Evolutionary conservation across 2,888 invertebrate genomes (phyloP).

Genomic region (Phania funesta): DNA sequence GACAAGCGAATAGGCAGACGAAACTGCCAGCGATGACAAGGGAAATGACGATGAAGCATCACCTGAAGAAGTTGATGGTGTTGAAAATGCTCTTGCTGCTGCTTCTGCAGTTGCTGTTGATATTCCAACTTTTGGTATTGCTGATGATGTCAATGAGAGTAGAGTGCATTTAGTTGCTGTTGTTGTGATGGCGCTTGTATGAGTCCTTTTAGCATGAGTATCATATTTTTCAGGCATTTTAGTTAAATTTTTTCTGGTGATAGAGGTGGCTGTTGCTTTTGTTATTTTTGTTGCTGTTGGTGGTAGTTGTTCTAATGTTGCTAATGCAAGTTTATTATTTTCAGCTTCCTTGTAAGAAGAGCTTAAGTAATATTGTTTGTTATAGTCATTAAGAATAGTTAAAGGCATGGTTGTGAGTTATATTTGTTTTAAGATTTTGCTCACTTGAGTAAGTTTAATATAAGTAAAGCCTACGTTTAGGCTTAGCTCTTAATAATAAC

Average conservation of each 20-base stretch:
- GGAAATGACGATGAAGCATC: conserved; percentile 31
- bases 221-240: conserved; percentile 56
- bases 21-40: conserved; percentile 52
- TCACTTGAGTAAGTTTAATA: not conserved
- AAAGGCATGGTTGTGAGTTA: conserved; percentile 61
- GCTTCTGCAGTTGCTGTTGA: not conserved
- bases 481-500: not conserved
- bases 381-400: conserved; percentile 51
- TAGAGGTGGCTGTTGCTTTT: conserved; percentile 38
- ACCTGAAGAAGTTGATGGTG: conserved; percentile 5
- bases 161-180: conserved; percentile 26
- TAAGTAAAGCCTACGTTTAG: conserved; percentile 1
- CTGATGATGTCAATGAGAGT: conserved; percentile 22
- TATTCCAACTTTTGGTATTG: not conserved
- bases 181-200: conserved; percentile 3
- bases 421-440: not conserved
- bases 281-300: conserved; percentile 57
- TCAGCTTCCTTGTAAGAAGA: conserved; percentile 48
- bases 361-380: conserved; percentile 57
- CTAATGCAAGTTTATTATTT: conserved; percentile 37
- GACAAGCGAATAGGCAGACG: conserved; percentile 32
- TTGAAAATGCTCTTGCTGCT: conserved; percentile 12
- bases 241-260: conserved; percentile 34
- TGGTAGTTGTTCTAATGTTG: conserved; percentile 53
- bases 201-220: conserved; percentile 33